Evolutionary conservation across 2,888 invertebrate genomes (phyloP), one percentile per base, ranked within the genome.

Genomic region (Argyresthia albistria): DNA sequence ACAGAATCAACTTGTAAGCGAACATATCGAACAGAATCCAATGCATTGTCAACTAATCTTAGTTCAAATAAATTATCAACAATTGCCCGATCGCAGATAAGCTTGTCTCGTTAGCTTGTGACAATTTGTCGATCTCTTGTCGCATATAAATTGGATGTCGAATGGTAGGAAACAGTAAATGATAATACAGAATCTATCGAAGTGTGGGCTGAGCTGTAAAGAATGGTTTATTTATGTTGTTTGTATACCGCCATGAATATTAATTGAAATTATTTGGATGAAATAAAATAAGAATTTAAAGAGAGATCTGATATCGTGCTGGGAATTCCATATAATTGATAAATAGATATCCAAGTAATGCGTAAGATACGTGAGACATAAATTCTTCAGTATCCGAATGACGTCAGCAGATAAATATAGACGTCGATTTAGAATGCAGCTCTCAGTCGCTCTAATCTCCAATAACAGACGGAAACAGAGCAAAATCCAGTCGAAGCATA

Each of bases 51-150:
- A 35, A 47, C 57, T 59, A 64, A 65, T 66, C 63, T 58, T 25
- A 16, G 55, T 51, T 46, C 58, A 59, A 59, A 64, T 64, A 64
- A 63, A 65, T 60, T 61, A 59, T 64, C 56, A 58, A 59, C 63
- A 62, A 64, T 64, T 58, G 59, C 43, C 47, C 53, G 64, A 62
- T 62, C 54, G 47, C 25, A 55, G 59, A 60, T 59, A 60, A 54
- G 51, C 42, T 50, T 56, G 61, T 59, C 61, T 60, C 57, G 62
- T 67, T 62, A 50, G 50, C 50, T 47, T 35, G 48, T 56, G 55
- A 58, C 60, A 60, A 68, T 68, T 64, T 57, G 60, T 61, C 53
- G 59, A 53, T 56, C 42, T 50, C 53, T 50, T 54, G 54, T 46
- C 49, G 52, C 49, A 52, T 54, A 46, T 50, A 8, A 16, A 11